Conservation (phyloP, 2,888 invertebrate genomes). For the Drosophila flavopinicola region DNA sequence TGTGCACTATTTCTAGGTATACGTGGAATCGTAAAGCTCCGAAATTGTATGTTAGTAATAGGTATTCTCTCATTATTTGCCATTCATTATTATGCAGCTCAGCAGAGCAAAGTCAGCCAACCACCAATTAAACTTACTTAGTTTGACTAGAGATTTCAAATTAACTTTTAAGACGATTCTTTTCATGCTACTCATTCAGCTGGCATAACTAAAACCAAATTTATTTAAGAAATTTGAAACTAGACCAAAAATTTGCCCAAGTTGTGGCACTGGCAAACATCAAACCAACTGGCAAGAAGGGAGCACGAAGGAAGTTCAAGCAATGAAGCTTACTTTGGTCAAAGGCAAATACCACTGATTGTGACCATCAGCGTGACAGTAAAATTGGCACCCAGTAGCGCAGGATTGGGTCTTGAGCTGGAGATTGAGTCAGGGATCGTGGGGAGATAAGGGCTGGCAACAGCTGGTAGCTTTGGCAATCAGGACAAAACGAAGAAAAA, state of each 20-base stretch:
- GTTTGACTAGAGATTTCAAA: conserved; percentile 41
- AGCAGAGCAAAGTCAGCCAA: conserved; percentile 13
- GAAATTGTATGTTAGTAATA: no score
- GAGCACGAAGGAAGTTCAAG: conserved; percentile 43
- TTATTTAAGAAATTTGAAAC: conserved; percentile 61
- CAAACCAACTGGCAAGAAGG: conserved; percentile 5
- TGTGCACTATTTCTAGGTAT: no score
- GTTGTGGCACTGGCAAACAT: conserved; percentile 46
- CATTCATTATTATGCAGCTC: no score
- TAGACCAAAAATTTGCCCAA: conserved; percentile 48
- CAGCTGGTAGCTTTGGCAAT: conserved; percentile 57
- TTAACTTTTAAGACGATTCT: conserved; percentile 33
- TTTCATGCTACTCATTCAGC: conserved; percentile 14
- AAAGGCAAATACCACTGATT: conserved; percentile 77
- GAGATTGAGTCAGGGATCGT: conserved; percentile 26
- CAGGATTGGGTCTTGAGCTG: conserved; percentile 19
- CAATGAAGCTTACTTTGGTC: conserved; percentile 66
- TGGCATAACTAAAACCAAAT: conserved; percentile 58
- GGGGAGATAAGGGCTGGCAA: conserved; percentile 57
- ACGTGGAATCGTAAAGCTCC: no score
- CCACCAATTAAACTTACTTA: conserved; percentile 57
- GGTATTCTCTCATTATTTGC: no score
- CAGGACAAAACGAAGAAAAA: conserved; percentile 32
- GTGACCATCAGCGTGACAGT: conserved; percentile 75
- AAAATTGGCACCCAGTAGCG: conserved; percentile 65